Percentiles rank a stretch among this genome's conserved stretches.
phyloP scores from a whole-genome alignment of 2,888 invertebrate species.

The Brachyptera putata region DNA sequence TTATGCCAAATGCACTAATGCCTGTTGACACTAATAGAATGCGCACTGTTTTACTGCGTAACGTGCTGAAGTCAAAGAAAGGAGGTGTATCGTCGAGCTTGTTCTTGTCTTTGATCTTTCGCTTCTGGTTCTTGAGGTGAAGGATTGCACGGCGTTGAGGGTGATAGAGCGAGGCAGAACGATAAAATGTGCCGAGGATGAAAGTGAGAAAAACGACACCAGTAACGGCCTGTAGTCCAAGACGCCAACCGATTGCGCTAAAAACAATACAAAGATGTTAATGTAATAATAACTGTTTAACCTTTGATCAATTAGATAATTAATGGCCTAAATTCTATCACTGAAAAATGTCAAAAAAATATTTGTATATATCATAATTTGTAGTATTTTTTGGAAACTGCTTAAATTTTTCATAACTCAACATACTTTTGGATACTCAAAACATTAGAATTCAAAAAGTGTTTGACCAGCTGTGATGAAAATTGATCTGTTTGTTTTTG shows the following conservation, averaged over 20 bases:
- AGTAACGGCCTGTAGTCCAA: slow-evolving; percentile 81
- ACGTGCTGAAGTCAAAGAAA: slow-evolving; percentile 80
- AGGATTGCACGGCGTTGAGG: slow-evolving; percentile 81
- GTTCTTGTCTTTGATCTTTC: slow-evolving; percentile 76
- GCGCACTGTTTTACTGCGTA: slow-evolving; percentile 78
- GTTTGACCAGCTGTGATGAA: too few relatives aligned
- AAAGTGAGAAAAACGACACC: slow-evolving; percentile 78
- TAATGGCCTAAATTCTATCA: too few relatives aligned
- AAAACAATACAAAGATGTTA: neutral
- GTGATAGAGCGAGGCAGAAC: slow-evolving; percentile 84
- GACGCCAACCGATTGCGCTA: slow-evolving; percentile 75
- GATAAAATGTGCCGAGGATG: slow-evolving; percentile 80
- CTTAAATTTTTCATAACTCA: too few relatives aligned
- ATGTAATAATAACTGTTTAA: too few relatives aligned
- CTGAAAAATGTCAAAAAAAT: too few relatives aligned
- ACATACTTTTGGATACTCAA: too few relatives aligned
- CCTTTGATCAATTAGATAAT: too few relatives aligned
- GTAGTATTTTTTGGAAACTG: too few relatives aligned
- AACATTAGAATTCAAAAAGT: too few relatives aligned
- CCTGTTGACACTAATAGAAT: slow-evolving; percentile 77
- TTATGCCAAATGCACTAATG: slow-evolving; percentile 76
- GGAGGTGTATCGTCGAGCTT: slow-evolving; percentile 73
- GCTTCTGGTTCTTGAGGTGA: slow-evolving; percentile 83
- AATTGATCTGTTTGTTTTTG: too few relatives aligned
- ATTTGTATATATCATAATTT: too few relatives aligned